These are phyloP conservation scores for Cistogaster globosa DNA, from an alignment of 2,888 invertebrate species.

Conservation along the genomic window DNA sequence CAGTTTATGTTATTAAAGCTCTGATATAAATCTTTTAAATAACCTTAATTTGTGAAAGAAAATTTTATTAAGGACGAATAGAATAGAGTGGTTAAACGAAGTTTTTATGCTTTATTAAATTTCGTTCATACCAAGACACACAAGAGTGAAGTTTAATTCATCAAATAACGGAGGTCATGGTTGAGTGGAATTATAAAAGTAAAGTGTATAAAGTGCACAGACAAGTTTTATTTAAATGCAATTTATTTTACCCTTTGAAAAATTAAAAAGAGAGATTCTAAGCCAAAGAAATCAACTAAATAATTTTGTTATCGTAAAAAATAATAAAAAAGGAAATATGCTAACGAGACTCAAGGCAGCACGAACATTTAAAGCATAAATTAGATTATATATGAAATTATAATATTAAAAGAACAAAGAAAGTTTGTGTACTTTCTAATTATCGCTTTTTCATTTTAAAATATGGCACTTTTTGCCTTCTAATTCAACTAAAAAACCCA, in stretches of 20 bases:
- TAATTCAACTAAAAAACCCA: too few species aligned
- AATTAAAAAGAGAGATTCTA: not conserved
- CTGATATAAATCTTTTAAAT: not conserved
- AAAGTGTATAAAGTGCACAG: conserved; percentile 21
- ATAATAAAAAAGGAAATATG: not conserved
- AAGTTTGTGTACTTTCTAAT: too few species aligned
- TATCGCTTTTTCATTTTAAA: too few species aligned
- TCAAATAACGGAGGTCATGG: conserved; percentile 37
- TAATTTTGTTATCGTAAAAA: not conserved
- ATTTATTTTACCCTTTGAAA: conserved; percentile 13
- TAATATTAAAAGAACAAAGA: too few species aligned
- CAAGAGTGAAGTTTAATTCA: conserved; percentile 8
- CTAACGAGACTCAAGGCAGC: not conserved
- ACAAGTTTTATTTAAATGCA: conserved; percentile 31
- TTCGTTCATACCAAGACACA: conserved; percentile 15
- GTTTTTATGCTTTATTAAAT: conserved; percentile 52
- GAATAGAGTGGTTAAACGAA: conserved; percentile 25
- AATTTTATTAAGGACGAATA: not conserved
- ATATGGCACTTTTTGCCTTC: too few species aligned
- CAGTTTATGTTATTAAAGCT: conserved; percentile 7
- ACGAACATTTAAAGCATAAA: not conserved
- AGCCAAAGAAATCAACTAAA: conserved; percentile 12
- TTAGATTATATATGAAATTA: too few species aligned
- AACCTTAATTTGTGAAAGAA: conserved; percentile 23
- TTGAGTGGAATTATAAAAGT: conserved; percentile 13